Evolutionary conservation across 2,888 invertebrate genomes (phyloP), one percentile per base, ranked within the genome.

Genomic region (Mimas tiliae): DNA sequence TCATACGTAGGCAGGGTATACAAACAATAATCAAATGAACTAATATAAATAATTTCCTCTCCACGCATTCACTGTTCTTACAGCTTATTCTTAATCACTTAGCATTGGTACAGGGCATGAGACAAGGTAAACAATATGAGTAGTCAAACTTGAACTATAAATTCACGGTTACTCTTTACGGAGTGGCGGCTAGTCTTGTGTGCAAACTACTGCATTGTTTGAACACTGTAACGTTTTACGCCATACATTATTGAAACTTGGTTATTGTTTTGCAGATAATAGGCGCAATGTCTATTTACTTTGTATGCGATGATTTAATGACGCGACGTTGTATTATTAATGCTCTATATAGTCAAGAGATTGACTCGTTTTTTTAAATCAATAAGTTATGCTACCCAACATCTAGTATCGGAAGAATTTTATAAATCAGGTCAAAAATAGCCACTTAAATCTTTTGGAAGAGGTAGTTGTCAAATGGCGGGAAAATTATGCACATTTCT

Each of bases 121-220:
- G 92, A 92, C 93, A 92, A 91, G 92, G 93, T 92, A 93, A 93
- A 93, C 93, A 93, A 91, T 93, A 92, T 91, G 92, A 93, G 87
- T 89, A 87, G 82, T 83, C 85, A 82, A 91, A 94, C 87, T 94
- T 91, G 86, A 82, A 85, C 93, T 86, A 92, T 93, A 93, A 58
- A 93, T 84, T 93, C 91, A 93, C 82, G 80, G 79, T 75, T 78
- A 79, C 82, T 76, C 82, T 81, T 84, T 81, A 77, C 80, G 74
- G 77, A 78, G 74, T 69, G 72, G 72, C 72, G 72, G 71, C 72
- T 68, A 65, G 70, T 67, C 68, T 77, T 82, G 78, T 58, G 58
- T 58, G 84, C 85, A 84, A 87, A 85, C 82, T 76, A 72, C 69
- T 77, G 89, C 90, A 90, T 91, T 90, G 87, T 88, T 86, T 84